A percentile compares a stretch with the other conserved stretches of the same genome.
phyloP scores from a whole-genome alignment of 1,140 invertebrate genomes.

The Heliothis subflexa region DNA sequence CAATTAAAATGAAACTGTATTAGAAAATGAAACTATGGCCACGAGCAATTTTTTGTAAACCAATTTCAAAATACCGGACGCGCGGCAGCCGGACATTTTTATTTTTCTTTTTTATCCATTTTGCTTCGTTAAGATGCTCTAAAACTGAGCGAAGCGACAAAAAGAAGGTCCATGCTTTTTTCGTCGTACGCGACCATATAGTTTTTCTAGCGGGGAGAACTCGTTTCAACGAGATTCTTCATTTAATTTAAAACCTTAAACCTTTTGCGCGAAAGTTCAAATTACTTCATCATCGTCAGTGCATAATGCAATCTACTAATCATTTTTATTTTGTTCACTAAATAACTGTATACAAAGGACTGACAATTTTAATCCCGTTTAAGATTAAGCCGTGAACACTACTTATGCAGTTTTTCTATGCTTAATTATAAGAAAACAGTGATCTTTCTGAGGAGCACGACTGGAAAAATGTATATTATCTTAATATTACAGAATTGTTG shows the following conservation, averaged over 20 bases:
- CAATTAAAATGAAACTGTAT: slow-evolving; percentile 20
- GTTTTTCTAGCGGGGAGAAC: slow-evolving; percentile 30
- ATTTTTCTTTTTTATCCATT: slow-evolving; percentile 39
- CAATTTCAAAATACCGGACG: slow-evolving; percentile 34
- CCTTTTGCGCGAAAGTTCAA: not conserved
- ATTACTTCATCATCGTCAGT: not conserved
- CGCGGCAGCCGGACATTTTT: slow-evolving; percentile 9
- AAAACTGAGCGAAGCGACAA: slow-evolving; percentile 47
- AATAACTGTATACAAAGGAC: slow-evolving; percentile 27
- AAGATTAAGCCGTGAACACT: not conserved
- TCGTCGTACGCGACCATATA: slow-evolving; percentile 23
- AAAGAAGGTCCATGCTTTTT: slow-evolving; percentile 22
- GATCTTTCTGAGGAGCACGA: not conserved
- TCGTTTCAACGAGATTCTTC: not conserved
- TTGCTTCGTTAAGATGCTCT: slow-evolving; percentile 54
- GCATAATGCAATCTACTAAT: slow-evolving; percentile 38
- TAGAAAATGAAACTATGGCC: not conserved
- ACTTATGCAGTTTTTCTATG: not conserved
- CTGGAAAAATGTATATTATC: not conserved
- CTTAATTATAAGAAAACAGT: not conserved
- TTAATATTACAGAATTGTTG: not conserved
- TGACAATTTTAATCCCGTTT: slow-evolving; percentile 33
- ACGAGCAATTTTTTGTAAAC: slow-evolving; percentile 22
- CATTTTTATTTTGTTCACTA: slow-evolving; percentile 36
- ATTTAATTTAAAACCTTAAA: slow-evolving; percentile 24